These are phyloP conservation scores for Notodonta dromedarius DNA, from an alignment of 2,888 invertebrate species.

Conservation along the genomic window DNA sequence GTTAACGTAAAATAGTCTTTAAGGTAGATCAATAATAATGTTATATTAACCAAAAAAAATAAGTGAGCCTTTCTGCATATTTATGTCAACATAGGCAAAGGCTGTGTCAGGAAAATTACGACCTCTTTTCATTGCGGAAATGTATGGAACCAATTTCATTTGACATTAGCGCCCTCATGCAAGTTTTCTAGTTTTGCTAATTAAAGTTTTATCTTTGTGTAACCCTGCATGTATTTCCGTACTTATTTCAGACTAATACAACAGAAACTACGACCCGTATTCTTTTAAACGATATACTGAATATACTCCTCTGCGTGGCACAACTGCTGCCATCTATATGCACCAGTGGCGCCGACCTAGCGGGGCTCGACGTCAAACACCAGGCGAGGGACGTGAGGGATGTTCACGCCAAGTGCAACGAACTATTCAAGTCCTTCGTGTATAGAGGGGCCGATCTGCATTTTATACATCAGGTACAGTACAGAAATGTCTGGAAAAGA, in stretches of 20 bases:
- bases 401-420: constrained; percentile 92
- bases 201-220: no score
- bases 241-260: constrained; percentile 84
- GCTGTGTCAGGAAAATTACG: no score
- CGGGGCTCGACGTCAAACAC: constrained; percentile 83
- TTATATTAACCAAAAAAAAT: no score
- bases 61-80: no score
- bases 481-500: no score
- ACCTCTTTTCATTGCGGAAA: no score
- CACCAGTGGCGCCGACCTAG: constrained; percentile 83
- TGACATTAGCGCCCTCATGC: no score
- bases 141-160: no score
- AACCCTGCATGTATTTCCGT: neutral
- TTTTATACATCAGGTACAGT: constrained; percentile 88
- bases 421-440: constrained; percentile 89
- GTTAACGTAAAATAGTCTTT: no score
- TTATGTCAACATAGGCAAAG: no score
- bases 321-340: constrained; percentile 89
- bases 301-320: constrained; percentile 90
- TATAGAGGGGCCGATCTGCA: constrained; percentile 90
- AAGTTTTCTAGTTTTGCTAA: no score
- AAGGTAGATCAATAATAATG: no score
- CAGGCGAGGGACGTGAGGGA: constrained; percentile 90
- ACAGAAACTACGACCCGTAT: constrained; percentile 79
- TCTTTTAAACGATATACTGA: constrained; percentile 89